Conservation (phyloP, 2,888 invertebrate genomes). For the Deilephila elpenor region DNA sequence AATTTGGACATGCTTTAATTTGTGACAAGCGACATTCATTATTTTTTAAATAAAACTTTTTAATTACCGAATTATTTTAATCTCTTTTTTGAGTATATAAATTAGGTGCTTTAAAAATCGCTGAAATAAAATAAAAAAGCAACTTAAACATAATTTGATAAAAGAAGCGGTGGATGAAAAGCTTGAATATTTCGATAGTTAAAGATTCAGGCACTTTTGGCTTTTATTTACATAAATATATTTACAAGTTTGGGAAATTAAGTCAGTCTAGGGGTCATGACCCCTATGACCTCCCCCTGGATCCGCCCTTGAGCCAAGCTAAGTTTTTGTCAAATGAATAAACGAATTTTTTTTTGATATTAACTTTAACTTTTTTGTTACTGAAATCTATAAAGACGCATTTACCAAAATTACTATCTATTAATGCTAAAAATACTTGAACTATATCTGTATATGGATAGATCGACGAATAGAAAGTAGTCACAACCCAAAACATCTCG, state of each 20-base stretch:
- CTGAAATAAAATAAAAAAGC: neutral
- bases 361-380: too few species aligned
- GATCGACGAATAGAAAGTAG: neutral
- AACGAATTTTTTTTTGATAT: too few species aligned
- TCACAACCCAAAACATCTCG: slow-evolving; percentile 22
- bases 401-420: neutral
- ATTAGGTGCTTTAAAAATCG: neutral
- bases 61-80: too few species aligned
- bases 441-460: slow-evolving; percentile 15
- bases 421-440: neutral
- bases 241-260: slow-evolving; percentile 36
- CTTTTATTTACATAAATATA: slow-evolving; percentile 50
- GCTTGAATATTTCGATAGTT: neutral
- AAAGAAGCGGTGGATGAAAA: neutral
- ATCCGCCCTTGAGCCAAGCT: too few species aligned
- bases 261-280: too few species aligned
- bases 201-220: slow-evolving; percentile 51
- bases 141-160: neutral
- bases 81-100: neutral
- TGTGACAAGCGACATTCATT: too few species aligned
- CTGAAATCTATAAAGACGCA: too few species aligned
- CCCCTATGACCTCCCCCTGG: too few species aligned
- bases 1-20: too few species aligned
- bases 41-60: too few species aligned
- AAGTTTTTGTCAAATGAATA: too few species aligned